These are phyloP conservation scores for Melanotaenia nigrans DNA, from an alignment of 2,797 vertebrate genomes.

Conservation along the genomic window DNA sequence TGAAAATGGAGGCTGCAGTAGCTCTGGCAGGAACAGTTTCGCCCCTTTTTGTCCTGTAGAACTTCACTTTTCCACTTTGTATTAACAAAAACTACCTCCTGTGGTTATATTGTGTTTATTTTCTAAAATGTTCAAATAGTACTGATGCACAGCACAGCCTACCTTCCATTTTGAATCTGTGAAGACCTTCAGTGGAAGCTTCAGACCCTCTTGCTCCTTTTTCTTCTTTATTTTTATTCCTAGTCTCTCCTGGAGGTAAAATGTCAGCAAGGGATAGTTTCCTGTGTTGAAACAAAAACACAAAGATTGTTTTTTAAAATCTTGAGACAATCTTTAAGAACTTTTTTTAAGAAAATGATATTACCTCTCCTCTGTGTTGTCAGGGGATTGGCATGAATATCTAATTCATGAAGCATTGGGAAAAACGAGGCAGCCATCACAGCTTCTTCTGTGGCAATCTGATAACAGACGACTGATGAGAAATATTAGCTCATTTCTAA, in stretches of 20 bases:
- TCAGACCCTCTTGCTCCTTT: constrained; percentile 58
- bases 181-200: constrained; percentile 71
- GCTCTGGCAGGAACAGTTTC: not conserved
- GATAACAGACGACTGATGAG: constrained; percentile 40
- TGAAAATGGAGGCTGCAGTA: not conserved
- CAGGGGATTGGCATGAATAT: constrained; percentile 88
- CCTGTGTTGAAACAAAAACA: constrained; percentile 71
- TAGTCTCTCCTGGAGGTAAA: constrained; percentile 84
- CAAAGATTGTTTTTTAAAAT: not conserved
- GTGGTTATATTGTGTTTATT: not conserved
- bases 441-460: constrained; percentile 87
- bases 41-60: not conserved
- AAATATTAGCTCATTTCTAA: not conserved
- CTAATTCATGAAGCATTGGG: constrained; percentile 83
- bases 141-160: not conserved
- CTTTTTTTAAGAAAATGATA: not conserved
- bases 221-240: constrained; percentile 82
- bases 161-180: constrained; percentile 82
- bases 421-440: constrained; percentile 86
- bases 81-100: not conserved
- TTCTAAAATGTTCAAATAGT: not conserved
- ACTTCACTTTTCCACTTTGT: not conserved
- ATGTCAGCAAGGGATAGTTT: constrained; percentile 81
- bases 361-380: constrained; percentile 82
- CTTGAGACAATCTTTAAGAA: not conserved